Percentiles rank a stretch among this genome's conserved stretches.
phyloP scores from a whole-genome alignment of 2,113 vertebrate species.

The Cynoglossus semilaevis region DNA sequence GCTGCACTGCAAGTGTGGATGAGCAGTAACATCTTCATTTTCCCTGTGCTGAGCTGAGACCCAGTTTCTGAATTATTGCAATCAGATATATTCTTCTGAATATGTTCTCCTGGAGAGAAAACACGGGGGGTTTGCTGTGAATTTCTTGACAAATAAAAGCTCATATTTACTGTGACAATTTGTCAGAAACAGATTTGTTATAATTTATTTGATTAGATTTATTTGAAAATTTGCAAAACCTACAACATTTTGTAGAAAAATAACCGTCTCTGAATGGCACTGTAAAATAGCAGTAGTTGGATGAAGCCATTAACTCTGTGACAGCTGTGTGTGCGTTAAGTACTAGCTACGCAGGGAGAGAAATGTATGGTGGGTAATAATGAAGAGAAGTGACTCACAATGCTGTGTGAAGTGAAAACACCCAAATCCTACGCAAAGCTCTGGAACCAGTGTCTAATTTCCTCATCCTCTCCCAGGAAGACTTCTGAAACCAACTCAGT shows the following conservation, averaged over 20 bases:
- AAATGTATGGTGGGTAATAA: slow-evolving; percentile 60
- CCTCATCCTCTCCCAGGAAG: slow-evolving; percentile 72
- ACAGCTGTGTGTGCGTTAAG: slow-evolving; percentile 47
- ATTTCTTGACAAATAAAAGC: slow-evolving; percentile 48
- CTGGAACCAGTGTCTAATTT: slow-evolving; percentile 66
- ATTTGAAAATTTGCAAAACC: slow-evolving; percentile 39
- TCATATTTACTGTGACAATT: slow-evolving; percentile 41
- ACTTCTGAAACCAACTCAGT: slow-evolving; percentile 64
- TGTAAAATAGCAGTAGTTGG: slow-evolving; percentile 39
- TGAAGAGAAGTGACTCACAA: slow-evolving; percentile 58
- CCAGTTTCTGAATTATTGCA: too few species aligned
- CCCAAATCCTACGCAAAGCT: slow-evolving; percentile 65
- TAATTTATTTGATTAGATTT: slow-evolving; percentile 64
- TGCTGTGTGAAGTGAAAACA: slow-evolving; percentile 60
- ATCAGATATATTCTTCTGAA: neutral
- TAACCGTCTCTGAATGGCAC: slow-evolving; percentile 50
- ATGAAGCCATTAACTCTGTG: slow-evolving; percentile 49
- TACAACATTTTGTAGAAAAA: slow-evolving; percentile 53
- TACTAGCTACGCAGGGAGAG: slow-evolving; percentile 43
- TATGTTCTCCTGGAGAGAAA: too few species aligned
- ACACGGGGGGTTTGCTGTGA: neutral
- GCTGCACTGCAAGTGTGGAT: neutral
- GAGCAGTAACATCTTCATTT: slow-evolving; percentile 1
- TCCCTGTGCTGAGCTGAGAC: neutral
- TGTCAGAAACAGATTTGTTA: slow-evolving; percentile 39